Conservation (phyloP, 2,113 vertebrate species). For the Alethe diademata region DNA sequence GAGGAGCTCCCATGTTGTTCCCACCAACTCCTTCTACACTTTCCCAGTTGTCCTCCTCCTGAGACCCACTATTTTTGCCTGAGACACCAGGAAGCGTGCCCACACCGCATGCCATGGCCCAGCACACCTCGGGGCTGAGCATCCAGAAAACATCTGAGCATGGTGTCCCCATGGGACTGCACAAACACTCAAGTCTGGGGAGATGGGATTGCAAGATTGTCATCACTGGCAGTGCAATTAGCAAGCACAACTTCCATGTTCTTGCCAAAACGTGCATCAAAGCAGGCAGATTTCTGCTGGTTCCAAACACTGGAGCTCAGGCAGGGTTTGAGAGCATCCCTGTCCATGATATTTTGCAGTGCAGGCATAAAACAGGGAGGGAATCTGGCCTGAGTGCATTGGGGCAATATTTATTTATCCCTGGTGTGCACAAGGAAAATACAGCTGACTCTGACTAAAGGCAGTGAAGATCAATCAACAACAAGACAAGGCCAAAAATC, state of each 20-base stretch:
- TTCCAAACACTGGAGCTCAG: neutral
- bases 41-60: neutral
- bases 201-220: accelerated
- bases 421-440: neutral
- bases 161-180: accelerated
- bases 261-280: neutral
- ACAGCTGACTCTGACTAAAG: neutral
- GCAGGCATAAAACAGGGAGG: neutral
- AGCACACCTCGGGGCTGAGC: accelerated
- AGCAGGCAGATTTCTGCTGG: accelerated
- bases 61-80: neutral
- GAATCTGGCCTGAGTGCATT: accelerated
- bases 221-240: neutral
- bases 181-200: neutral
- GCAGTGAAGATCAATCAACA: neutral
- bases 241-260: neutral
- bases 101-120: accelerated
- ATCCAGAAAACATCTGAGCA: accelerated
- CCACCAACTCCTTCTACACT: neutral
- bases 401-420: neutral
- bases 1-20: neutral
- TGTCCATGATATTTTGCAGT: neutral
- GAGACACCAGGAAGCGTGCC: neutral
- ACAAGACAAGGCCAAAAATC: neutral
- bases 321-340: neutral